These are phyloP conservation scores for Triops longicaudatus DNA, from an alignment of 1,140 invertebrate species.

Conservation along the genomic window DNA sequence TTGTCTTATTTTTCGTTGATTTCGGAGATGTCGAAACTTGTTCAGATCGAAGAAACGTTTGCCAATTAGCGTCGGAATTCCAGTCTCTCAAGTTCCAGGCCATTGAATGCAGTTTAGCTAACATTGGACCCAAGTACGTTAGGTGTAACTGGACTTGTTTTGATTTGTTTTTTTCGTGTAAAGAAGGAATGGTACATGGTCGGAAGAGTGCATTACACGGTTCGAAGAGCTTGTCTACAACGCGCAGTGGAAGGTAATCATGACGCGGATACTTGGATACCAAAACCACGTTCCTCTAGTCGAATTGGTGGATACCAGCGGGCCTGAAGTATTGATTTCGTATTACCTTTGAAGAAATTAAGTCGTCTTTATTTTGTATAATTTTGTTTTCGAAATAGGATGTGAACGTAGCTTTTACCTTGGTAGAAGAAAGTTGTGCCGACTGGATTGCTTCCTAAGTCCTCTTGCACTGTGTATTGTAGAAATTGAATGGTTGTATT, in stretches of 20 bases:
- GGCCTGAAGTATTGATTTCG: constrained; percentile 23
- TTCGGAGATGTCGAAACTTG: constrained; percentile 38
- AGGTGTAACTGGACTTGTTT: background rate
- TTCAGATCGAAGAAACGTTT: constrained; percentile 30
- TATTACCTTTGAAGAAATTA: too few relatives aligned
- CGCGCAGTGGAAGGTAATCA: constrained; percentile 38
- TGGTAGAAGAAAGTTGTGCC: constrained; percentile 32
- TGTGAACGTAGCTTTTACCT: constrained; percentile 32
- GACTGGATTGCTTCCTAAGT: background rate
- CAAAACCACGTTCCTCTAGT: constrained; percentile 32
- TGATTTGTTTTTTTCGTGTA: background rate
- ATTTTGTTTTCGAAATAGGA: constrained; percentile 26
- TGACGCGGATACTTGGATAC: constrained; percentile 32
- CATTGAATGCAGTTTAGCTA: constrained; percentile 37
- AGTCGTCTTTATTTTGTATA: too few relatives aligned
- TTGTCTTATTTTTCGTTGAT: constrained; percentile 40
- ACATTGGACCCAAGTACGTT: constrained; percentile 35
- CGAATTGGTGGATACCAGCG: constrained; percentile 35
- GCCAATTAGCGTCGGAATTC: constrained; percentile 36
- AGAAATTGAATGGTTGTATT: background rate
- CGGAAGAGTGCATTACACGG: constrained; percentile 34
- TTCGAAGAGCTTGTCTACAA: constrained; percentile 37
- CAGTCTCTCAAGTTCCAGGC: constrained; percentile 38
- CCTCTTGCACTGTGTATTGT: too few relatives aligned
- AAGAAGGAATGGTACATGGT: constrained; percentile 32